Percentiles rank a stretch among this genome's conserved stretches.
These are phyloP conservation scores for Dascyllus trimaculatus DNA, from an alignment of 2,113 vertebrate species.

Conservation along the genomic window DNA sequence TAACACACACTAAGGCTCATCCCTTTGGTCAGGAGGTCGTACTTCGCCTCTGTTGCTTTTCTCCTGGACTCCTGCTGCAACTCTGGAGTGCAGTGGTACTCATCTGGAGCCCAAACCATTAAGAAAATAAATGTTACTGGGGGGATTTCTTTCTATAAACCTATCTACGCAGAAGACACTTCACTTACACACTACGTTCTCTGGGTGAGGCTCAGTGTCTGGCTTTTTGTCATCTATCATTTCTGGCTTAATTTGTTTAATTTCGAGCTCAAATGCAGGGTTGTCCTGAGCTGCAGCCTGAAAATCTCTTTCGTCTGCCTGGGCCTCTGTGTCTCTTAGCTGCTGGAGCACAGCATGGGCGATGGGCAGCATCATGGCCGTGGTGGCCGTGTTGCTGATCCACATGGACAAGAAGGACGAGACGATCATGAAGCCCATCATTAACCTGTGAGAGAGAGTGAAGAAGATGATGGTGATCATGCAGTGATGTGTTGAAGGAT, in stretches of 20 bases:
- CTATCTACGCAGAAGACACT: neutral
- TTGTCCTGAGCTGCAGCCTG: constrained; percentile 63
- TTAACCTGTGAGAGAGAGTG: constrained; percentile 82
- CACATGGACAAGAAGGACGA: constrained; percentile 97
- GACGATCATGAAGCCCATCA: constrained; percentile 94
- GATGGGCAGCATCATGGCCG: constrained; percentile 98
- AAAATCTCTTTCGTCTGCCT: constrained; percentile 58
- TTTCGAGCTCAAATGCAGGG: constrained; percentile 68
- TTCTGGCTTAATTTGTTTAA: neutral
- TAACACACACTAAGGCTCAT: constrained; percentile 93
- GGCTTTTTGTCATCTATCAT: neutral
- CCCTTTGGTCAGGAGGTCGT: constrained; percentile 86
- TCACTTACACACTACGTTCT: constrained; percentile 38
- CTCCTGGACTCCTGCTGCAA: neutral
- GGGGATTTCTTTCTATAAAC: neutral
- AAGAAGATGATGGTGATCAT: neutral
- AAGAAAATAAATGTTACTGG: neutral
- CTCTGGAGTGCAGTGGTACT: constrained; percentile 23
- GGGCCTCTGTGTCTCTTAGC: constrained; percentile 81
- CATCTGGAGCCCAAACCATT: constrained; percentile 27
- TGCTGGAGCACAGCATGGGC: constrained; percentile 90
- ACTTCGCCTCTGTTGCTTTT: constrained; percentile 65
- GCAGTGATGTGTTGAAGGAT: too few relatives aligned
- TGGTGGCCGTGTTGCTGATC: constrained; percentile 97
- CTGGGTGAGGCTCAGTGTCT: constrained; percentile 6